phyloP scores from a whole-genome alignment of 2,113 vertebrate genomes.

The Anoura caudifer region DNA sequence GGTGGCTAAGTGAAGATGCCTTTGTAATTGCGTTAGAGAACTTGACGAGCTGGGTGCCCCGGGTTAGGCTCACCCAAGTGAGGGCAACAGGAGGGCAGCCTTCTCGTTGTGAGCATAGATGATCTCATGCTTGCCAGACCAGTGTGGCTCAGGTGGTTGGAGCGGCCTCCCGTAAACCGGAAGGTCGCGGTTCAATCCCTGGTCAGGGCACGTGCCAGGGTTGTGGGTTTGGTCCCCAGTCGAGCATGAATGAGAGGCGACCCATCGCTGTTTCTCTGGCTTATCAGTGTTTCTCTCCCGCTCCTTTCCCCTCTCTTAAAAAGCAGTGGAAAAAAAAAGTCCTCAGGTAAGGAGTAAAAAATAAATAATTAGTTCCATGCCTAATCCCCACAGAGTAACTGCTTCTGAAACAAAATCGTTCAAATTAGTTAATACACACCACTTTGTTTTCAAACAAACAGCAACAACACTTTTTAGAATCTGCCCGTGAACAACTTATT shows the following conservation, averaged over 20 bases:
- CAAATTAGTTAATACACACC: neutral
- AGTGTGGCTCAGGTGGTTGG: too few relatives aligned
- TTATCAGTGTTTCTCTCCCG: too few relatives aligned
- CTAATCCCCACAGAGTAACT: neutral
- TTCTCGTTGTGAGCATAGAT: neutral
- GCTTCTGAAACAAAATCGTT: neutral
- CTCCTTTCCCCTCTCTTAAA: too few relatives aligned
- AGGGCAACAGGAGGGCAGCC: neutral
- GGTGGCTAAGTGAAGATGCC: neutral
- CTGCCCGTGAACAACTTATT: neutral
- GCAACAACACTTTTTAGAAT: neutral
- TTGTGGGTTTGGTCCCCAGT: too few relatives aligned
- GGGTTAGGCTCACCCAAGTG: neutral
- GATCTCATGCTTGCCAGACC: neutral
- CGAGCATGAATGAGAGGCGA: too few relatives aligned
- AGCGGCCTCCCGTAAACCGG: too few relatives aligned
- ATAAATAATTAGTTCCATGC: neutral
- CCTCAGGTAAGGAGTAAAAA: too few relatives aligned
- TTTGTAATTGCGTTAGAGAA: conserved; percentile 11
- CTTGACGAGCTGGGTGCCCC: neutral
- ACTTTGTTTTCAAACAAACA: neutral
- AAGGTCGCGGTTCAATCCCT: too few relatives aligned
- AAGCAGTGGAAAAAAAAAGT: too few relatives aligned
- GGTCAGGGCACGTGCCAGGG: too few relatives aligned
- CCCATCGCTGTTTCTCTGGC: too few relatives aligned